Evolutionary conservation across 2,797 vertebrate species (phyloP), one percentile per base, ranked within the genome.

Genomic region (Fratercula arctica): DNA sequence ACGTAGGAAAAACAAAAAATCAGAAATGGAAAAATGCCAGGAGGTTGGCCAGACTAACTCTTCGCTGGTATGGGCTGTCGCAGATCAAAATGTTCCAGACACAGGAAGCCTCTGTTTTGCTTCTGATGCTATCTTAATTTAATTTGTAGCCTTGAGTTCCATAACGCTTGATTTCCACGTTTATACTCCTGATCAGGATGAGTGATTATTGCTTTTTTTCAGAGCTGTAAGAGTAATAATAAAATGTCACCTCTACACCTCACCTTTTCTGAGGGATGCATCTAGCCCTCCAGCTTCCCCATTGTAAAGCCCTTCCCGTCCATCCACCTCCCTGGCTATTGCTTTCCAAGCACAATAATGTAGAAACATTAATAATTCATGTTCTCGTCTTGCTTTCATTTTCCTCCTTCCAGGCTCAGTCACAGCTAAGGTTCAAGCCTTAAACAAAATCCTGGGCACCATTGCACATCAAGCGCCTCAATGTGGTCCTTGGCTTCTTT

Each of bases 321-420:
- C 67, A 79, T 45, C 26, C 75, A 70, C n/a, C 53, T 87, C 73
- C 16, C n/a, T 63, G 37, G 28, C 63, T 91, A 48, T 76, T 90
- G 51, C 74, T 91, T 91, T 85, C 67, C 48, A 89, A 95, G 88
- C 25, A 82, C 85, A 95, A 90, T 93, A 88, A 93, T 56, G 54
- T 53, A 85, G 41, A 89, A 87, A 77, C 53, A 89, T 97, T 92
- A 94, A 95, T 95, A 95, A 95, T 96, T 95, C 45, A 96, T 37
- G 21, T 59, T 75, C 74, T 74, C 89, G 20, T 28, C 80, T 87
- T 90, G 68, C 68, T 95, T 92, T 95, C 81, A 95, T 93, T 97
- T 95, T 95, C 48, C 33, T 86, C 50, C 41, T 95, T 67, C 37
- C 57, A 82, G 74, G 56, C 56, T 93, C 80, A 89, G 86, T 9